phyloP scores from a whole-genome alignment of 2,888 invertebrate species.

The Aporophyla lueneburgensis region DNA sequence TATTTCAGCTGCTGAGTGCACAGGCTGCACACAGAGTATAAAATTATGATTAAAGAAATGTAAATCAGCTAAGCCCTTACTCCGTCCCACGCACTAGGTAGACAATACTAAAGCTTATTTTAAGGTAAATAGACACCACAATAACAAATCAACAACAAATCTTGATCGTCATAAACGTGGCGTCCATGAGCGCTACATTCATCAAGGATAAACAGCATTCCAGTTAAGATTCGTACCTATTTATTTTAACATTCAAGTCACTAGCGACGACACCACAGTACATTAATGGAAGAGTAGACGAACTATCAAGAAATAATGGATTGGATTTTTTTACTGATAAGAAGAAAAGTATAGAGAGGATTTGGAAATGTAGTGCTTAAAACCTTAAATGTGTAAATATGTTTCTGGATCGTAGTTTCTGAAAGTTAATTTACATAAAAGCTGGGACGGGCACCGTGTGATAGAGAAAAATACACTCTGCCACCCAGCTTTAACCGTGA shows the following conservation, averaged over 20 bases:
- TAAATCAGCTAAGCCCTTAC: background rate
- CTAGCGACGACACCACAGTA: slow-evolving; percentile 42
- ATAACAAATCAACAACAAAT: slow-evolving; percentile 8
- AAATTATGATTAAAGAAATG: background rate
- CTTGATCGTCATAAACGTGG: slow-evolving; percentile 36
- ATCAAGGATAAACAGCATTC: slow-evolving; percentile 57
- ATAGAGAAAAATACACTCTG: too few species aligned
- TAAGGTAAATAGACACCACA: background rate
- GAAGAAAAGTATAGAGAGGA: background rate
- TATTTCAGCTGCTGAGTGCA: background rate
- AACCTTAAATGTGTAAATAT: background rate
- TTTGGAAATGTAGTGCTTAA: background rate
- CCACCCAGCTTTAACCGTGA: background rate
- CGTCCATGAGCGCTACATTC: slow-evolving; percentile 41
- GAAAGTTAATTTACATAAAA: background rate
- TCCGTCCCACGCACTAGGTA: too few species aligned
- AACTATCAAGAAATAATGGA: background rate
- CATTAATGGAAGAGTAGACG: slow-evolving; percentile 22
- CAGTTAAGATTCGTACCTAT: slow-evolving; percentile 62
- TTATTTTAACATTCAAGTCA: slow-evolving; percentile 73
- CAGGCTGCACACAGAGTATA: too few species aligned
- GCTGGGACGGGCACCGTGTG: too few species aligned
- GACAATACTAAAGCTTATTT: background rate
- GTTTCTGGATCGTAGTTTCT: background rate
- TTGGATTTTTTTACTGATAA: background rate